Evolutionary conservation across 1,140 invertebrate species (phyloP).

Genomic region (Megalopta genalis): DNA sequence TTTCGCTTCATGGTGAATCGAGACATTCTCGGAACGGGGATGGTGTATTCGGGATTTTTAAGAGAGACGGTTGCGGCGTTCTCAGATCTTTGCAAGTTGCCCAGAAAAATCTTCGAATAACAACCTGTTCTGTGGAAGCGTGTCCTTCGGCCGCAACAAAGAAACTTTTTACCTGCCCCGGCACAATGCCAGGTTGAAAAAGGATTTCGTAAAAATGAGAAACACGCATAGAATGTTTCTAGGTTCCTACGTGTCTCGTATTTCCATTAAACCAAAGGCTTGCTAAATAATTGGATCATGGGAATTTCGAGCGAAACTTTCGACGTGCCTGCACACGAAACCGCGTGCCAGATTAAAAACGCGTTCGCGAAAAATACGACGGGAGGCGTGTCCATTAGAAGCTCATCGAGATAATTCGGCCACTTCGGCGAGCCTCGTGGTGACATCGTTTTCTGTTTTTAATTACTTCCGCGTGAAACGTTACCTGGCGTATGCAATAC

Average conservation of each 20-base stretch:
- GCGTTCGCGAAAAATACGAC: too few relatives aligned
- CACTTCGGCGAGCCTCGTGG: too few relatives aligned
- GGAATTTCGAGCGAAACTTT: background rate
- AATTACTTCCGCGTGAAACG: too few relatives aligned
- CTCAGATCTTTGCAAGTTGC: constrained; percentile 38
- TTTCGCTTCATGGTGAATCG: constrained; percentile 40
- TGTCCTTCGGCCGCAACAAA: constrained; percentile 27
- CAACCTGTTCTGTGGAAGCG: constrained; percentile 15
- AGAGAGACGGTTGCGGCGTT: constrained; percentile 9
- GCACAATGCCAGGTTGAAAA: background rate
- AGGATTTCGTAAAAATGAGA: background rate
- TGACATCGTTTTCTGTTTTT: too few relatives aligned
- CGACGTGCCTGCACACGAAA: background rate
- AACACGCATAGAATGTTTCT: background rate
- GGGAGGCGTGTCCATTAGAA: too few relatives aligned
- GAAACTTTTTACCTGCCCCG: constrained; percentile 2
- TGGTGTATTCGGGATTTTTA: constrained; percentile 38
- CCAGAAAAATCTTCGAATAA: constrained; percentile 37
- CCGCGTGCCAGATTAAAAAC: too few relatives aligned
- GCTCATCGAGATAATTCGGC: too few relatives aligned
- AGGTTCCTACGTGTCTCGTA: background rate
- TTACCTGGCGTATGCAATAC: too few relatives aligned
- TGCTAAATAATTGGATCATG: background rate
- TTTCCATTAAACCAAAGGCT: background rate
- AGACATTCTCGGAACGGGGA: constrained; percentile 5